Evolutionary conservation across 2,888 invertebrate genomes (phyloP), one percentile per base, ranked within the genome.

Genomic region (Apoda limacodes): DNA sequence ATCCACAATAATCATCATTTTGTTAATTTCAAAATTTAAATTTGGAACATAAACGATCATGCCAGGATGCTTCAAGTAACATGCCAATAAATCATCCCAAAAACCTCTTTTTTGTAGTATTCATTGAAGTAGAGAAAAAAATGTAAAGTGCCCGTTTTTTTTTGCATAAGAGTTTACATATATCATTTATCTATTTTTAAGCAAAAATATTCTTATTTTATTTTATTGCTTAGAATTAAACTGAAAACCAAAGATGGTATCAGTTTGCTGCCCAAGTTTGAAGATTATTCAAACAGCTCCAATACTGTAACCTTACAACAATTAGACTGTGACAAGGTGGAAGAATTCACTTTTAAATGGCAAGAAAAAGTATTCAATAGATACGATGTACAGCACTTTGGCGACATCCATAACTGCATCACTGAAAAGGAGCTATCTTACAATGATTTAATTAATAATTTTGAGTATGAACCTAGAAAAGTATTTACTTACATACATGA

Each of bases 351-450:
- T 22, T 85, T 91, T 40, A 59, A 62, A 42, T 92, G 92, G 92
- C 91, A 92, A 56, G 83, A 90, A 51, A 92, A 91, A 66, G 60
- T 82, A 1, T 86, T 89, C 34, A 86, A 87, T 40, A 63, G 68
- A 5, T 68, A 66, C 46, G 90, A 91, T 57, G 52, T 82, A 6
- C 75, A 83, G 28, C 80, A 82, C 32, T 90, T 87, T 48, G 60
- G 60, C 2, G 84, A 88, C 20, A 59, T 74, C 21, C 78, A 80
- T 22, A 88, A 88, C 50, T 90, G 90, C 44, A 45, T 69, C 0
- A 83, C 83, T 2, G 84, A 87, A 9, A 50, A 66, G n/a, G 87
- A 90, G 28, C 31, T 65, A 15, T 48, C 46, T 13, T 69, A 74
- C 31, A 48, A 68, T 41, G 58, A 67, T 13, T 42, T 48, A 13